A percentile compares a stretch with the other conserved stretches of the same genome.
Conservation (phyloP, 2,113 vertebrate species). For the Epinephelus cyanopodus region DNA sequence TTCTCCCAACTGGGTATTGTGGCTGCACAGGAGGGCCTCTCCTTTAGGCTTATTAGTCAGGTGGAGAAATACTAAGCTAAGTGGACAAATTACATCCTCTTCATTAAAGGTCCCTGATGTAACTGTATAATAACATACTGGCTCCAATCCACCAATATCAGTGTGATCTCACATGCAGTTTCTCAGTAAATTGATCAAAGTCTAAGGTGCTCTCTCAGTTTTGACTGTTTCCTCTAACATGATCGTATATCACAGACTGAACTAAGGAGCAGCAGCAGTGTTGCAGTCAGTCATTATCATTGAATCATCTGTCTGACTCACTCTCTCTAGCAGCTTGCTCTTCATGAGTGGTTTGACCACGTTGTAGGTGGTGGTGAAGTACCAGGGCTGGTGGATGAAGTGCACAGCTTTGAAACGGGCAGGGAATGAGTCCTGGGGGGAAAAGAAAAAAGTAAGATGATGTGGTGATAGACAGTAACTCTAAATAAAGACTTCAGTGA, state of each 20-base stretch:
- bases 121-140: too few species aligned
- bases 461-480: background rate
- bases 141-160: background rate
- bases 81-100: too few species aligned
- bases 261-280: background rate
- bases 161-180: background rate
- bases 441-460: background rate
- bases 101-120: too few species aligned
- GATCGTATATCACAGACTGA: background rate
- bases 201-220: background rate
- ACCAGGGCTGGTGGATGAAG: constrained; percentile 99
- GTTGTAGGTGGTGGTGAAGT: constrained; percentile 98
- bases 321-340: constrained; percentile 95
- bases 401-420: constrained; percentile 97
- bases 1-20: too few species aligned
- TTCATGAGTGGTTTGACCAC: constrained; percentile 97
- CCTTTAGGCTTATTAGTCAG: too few species aligned
- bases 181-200: background rate
- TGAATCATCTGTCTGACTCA: constrained; percentile 75
- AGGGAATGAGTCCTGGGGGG: constrained; percentile 93
- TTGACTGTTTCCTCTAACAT: background rate
- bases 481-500: background rate
- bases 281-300: background rate
- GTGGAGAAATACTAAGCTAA: too few species aligned
- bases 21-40: too few species aligned